A percentile compares a stretch with the other conserved stretches of the same genome.
Evolutionary conservation across 2,113 vertebrate species (phyloP).

Genomic region (Mastomys coucha): DNA sequence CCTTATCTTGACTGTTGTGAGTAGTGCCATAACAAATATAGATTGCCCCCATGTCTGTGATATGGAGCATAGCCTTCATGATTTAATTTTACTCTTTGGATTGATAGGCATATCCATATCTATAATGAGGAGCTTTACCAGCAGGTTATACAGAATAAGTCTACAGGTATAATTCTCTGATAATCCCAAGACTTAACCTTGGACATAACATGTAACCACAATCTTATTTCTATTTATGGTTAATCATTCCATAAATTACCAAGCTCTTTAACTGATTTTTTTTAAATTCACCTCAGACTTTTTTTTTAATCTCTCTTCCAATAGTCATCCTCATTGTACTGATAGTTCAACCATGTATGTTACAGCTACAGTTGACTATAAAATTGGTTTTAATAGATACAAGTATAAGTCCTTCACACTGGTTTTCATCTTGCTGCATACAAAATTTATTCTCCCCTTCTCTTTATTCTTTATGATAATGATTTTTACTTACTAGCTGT

Average conservation of each 20-base stretch:
- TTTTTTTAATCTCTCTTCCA: neutral
- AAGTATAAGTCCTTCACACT: neutral
- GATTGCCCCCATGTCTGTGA: neutral
- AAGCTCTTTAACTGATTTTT: neutral
- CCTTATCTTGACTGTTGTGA: neutral
- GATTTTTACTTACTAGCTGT: neutral
- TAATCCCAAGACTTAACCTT: neutral
- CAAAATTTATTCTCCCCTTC: neutral
- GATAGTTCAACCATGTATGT: neutral
- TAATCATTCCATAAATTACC: neutral
- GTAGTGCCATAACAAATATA: neutral
- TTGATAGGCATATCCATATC: neutral
- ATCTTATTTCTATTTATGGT: neutral
- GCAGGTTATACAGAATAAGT: neutral
- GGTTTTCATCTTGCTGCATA: neutral
- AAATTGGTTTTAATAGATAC: conserved; percentile 14
- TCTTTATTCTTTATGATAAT: neutral
- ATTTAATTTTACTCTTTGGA: neutral
- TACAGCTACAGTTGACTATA: neutral
- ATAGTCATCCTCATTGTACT: neutral
- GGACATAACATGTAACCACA: neutral
- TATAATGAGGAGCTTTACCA: neutral
- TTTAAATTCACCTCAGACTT: neutral
- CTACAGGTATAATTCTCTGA: neutral
- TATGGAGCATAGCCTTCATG: too few relatives aligned